Evolutionary conservation across 2,888 invertebrate genomes (phyloP), one percentile per base, ranked within the genome.

Genomic region (Ptilodon capucinus): DNA sequence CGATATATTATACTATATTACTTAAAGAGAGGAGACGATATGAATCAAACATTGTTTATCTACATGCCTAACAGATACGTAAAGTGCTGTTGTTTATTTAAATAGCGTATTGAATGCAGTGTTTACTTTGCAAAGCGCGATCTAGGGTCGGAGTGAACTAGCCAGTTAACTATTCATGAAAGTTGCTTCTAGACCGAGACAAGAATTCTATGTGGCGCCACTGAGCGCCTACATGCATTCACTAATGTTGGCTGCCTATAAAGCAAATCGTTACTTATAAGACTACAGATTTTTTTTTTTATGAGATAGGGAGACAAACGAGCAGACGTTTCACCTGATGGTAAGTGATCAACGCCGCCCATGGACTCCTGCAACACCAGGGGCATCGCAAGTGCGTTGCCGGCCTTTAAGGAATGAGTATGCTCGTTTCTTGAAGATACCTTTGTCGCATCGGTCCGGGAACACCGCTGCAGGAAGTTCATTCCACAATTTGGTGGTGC

Each of bases 81-180:
- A 60, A 60, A 57, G 54, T 61, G 43, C 51, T 46, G 51, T 46
- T 61, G 60, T 57, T 54, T 62, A 62, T 58, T 68, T 62, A 62
- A 64, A 60, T 60, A 57, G 58, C 55, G 51, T 65, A 69, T 72
- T 67, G 62, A 66, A 66, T 57, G 52, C 60, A 55, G 64, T 74
- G 69, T 76, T 77, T 75, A 74, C 71, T 68, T 72, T 64, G 67
- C 64, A 60, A 65, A 68, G 67, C 70, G 67, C 59, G 68, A 63
- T 70, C 66, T 71, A 74, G 61, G 58, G 64, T 71, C 68, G 61
- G 68, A 67, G 78, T 81, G 74, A 84, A 82, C 81, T 76, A 82
- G 83, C 80, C 79, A 68, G 84, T 83, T 84, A 76, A 79, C 79
- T 85, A 86, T 86, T 86, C 86, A 87, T 84, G 89, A 88, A 89